Conservation (phyloP, 2,113 vertebrate genomes). For the Stegostoma tigrinum region DNA sequence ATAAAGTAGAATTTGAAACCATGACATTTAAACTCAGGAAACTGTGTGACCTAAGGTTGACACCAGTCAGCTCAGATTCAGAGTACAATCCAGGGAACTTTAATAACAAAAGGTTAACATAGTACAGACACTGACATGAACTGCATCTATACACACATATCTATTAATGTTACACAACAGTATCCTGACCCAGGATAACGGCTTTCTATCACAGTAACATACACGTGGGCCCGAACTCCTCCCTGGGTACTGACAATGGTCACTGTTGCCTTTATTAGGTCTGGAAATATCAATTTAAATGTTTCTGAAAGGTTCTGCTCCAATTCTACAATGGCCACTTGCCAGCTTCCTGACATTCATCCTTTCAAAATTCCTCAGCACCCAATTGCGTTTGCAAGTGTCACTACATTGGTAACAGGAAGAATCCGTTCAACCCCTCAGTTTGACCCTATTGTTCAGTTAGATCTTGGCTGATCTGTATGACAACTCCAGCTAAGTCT, state of each 20-base stretch:
- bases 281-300: neutral
- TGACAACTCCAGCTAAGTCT: neutral
- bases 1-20: no score
- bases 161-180: neutral
- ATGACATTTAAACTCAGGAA: no score
- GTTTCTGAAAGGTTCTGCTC: neutral
- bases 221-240: neutral
- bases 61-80: no score
- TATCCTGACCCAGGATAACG: neutral
- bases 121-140: neutral
- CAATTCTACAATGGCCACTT: neutral
- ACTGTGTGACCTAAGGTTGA: no score
- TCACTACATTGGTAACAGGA: neutral
- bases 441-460: neutral
- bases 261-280: neutral
- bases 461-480: neutral
- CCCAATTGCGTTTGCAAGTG: neutral
- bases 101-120: neutral
- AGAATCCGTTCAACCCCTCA: neutral
- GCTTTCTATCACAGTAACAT: neutral
- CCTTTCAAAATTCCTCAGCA: neutral
- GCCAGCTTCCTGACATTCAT: neutral
- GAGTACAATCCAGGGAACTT: neutral
- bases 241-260: neutral
- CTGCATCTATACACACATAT: neutral